Base-by-base conservation (phyloP, 2,113 vertebrate genomes). In the Perca schrenkii region DNA sequence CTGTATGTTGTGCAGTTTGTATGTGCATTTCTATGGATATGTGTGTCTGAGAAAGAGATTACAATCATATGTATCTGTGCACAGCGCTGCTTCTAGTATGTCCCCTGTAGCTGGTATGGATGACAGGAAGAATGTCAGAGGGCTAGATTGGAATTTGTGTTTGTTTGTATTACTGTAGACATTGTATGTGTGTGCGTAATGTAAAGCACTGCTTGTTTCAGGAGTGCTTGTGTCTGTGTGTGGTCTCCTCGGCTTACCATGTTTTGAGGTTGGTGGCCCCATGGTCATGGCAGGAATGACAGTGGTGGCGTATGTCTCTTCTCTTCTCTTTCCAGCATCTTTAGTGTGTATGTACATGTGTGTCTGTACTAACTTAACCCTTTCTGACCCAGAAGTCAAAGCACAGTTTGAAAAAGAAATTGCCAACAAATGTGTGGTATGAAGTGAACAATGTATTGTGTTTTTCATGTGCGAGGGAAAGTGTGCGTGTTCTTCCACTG, bases 231-330 rank as follows among this genome's bases (percentile, higher is more conserved):
- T 76, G 60, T 64, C 34, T 84, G 85, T 90, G 90, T 91, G 91
- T 92, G 93, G 90, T 93, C 91, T 84, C 36, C 25, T 76, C 16
- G 70, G 68, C 75, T 86, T 66, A 63, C 79, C 80, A 78, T 75
- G 83, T 82, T 85, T 36, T 87, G 90, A 79, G 88, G 88, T 78
- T 31, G 63, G 69, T 85, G 83, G 83, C 79, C 71, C 61, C 14
- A 52, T 52, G 62, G 76, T 74, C 62, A 71, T 46, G 43, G 75
- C 72, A 78, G 75, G 77, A 77, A 78, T 67, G 84, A 82, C 74
- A 66, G 64, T 49, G 67, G 78, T 78, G 57, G 58, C 50, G n/a
- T 19, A 58, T 65, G 50, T 75, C 71, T 79, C 4, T 52, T 52
- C 43, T 64, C 19, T 43, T 52, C 47, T 75, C 36, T 28, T 47